Conservation (phyloP, 1,140 invertebrate genomes). For the Chironomus tepperi region DNA sequence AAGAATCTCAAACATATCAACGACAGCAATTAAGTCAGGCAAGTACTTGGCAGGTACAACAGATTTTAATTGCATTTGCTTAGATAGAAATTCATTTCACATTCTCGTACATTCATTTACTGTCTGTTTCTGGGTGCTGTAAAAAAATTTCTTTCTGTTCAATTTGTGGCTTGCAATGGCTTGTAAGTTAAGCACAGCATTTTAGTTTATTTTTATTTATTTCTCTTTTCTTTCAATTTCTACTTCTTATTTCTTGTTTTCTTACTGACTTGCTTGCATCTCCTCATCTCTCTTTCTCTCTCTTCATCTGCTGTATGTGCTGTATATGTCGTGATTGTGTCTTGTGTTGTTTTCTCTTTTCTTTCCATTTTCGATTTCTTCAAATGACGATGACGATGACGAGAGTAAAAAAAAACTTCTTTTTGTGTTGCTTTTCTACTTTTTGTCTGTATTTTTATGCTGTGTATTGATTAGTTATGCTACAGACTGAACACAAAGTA, state of each 20-base stretch:
- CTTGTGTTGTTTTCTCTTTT: background rate
- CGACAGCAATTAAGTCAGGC: no score
- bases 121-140: no score
- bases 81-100: no score
- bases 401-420: background rate
- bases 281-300: no score
- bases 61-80: no score
- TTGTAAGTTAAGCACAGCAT: background rate
- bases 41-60: no score
- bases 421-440: background rate
- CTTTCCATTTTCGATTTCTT: background rate
- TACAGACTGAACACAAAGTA: background rate
- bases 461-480: background rate
- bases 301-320: no score
- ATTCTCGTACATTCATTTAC: no score
- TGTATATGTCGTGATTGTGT: constrained; percentile 11
- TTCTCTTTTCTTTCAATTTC: no score
- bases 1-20: no score
- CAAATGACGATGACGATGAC: background rate
- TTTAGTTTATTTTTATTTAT: background rate
- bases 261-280: no score
- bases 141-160: background rate
- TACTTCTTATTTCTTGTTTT: no score
- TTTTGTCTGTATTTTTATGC: background rate
- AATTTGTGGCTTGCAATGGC: background rate